Evolutionary conservation across 2,113 vertebrate genomes (phyloP).

Genomic region (Brachirus orientalis): DNA sequence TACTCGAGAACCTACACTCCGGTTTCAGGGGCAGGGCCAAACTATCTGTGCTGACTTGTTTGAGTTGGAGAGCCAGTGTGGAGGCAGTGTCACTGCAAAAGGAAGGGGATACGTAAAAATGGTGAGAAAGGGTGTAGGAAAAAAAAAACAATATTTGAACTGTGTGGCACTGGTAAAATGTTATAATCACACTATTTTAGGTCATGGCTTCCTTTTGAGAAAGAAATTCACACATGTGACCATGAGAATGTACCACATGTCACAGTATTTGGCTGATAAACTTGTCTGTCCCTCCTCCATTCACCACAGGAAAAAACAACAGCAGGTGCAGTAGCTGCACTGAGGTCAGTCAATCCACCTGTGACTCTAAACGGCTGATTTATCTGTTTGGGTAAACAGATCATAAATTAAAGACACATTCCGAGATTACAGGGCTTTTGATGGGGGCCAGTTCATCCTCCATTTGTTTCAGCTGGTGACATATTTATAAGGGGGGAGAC

Average conservation of each 20-base stretch:
- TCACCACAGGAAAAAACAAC: constrained; percentile 36
- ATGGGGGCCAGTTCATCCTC: constrained; percentile 14
- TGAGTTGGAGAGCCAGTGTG: constrained; percentile 49
- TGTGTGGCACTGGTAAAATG: constrained; percentile 24
- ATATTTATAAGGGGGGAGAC: background rate
- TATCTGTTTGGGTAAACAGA: constrained; percentile 15
- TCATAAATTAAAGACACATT: constrained; percentile 25
- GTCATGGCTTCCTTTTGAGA: constrained; percentile 36
- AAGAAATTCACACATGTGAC: constrained; percentile 12
- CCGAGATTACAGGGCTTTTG: background rate
- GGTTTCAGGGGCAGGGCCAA: constrained; percentile 60
- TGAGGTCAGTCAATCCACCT: constrained; percentile 13
- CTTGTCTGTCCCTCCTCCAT: background rate
- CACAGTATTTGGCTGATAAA: background rate
- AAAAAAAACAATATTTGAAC: constrained; percentile 57
- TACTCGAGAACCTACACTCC: constrained; percentile 40
- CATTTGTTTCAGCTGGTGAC: background rate
- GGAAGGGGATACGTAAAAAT: constrained; percentile 69
- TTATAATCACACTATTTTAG: constrained; percentile 28
- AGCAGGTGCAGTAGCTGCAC: constrained; percentile 6
- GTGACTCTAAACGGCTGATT: constrained; percentile 12
- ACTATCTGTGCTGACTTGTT: constrained; percentile 65
- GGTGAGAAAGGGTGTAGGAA: constrained; percentile 42
- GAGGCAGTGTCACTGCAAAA: constrained; percentile 43
- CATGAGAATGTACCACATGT: background rate